These are phyloP conservation scores for Chitala chitala DNA, from an alignment of 2,113 vertebrate species.

Conservation along the genomic window DNA sequence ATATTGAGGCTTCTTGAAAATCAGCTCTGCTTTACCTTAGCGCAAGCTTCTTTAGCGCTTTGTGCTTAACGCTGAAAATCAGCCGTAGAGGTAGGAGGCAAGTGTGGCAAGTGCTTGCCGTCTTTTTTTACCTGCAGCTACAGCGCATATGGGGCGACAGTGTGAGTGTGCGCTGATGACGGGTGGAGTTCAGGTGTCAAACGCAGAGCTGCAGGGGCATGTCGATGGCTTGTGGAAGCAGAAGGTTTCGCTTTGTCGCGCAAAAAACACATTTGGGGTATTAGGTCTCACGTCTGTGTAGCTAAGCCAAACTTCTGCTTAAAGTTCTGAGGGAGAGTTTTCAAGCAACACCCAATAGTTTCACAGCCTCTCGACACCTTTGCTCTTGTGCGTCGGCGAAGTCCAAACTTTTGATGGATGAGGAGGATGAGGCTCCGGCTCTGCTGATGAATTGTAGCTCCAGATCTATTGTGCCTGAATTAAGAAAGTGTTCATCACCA, in stretches of 20 bases:
- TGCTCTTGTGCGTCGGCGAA: background rate
- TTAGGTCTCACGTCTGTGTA: background rate
- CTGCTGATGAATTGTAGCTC: slow-evolving; percentile 44
- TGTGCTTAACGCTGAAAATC: no score
- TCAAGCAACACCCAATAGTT: background rate
- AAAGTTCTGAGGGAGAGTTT: background rate
- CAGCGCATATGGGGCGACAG: background rate
- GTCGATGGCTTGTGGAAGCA: background rate
- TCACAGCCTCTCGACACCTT: no score
- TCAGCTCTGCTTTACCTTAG: slow-evolving; percentile 57
- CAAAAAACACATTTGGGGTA: background rate
- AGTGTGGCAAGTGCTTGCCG: no score
- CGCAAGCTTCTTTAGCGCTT: background rate
- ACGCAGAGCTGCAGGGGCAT: no score
- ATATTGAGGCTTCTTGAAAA: slow-evolving; percentile 84
- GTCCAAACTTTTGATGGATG: slow-evolving; percentile 1
- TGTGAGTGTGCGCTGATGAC: no score
- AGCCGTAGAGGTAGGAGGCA: no score
- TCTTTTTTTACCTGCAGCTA: no score
- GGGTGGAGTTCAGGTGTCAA: no score
- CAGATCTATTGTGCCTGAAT: slow-evolving; percentile 46
- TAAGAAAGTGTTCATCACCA: slow-evolving; percentile 56
- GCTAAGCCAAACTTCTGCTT: no score
- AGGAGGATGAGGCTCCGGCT: no score
- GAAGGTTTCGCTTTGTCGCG: background rate